Conservation (phyloP, 1,140 invertebrate genomes). For the Magallana ariakensis region DNA sequence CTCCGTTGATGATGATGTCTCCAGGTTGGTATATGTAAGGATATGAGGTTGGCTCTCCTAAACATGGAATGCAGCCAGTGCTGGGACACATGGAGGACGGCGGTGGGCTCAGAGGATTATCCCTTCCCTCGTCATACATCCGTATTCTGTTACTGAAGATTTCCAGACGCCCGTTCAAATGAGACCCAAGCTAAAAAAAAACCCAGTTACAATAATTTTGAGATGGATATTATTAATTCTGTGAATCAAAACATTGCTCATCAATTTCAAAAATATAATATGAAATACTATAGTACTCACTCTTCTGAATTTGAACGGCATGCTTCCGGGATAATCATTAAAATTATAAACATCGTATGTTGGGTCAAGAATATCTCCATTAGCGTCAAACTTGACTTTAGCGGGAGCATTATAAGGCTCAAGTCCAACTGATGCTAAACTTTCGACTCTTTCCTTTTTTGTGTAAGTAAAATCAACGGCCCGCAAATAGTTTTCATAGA, state of each 20-base stretch:
- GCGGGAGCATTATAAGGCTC: constrained; percentile 76
- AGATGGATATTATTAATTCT: too few species aligned
- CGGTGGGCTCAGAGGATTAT: constrained; percentile 48
- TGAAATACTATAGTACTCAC: constrained; percentile 53
- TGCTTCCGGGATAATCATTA: constrained; percentile 66
- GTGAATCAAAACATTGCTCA: too few species aligned
- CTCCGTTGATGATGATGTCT: constrained; percentile 72
- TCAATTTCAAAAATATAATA: too few species aligned
- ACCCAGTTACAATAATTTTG: neutral
- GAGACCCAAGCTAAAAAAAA: constrained; percentile 68
- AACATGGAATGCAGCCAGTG: constrained; percentile 64
- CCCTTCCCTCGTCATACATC: constrained; percentile 69
- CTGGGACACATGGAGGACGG: constrained; percentile 67
- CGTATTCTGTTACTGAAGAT: constrained; percentile 60
- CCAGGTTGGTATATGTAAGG: constrained; percentile 69
- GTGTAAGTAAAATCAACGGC: constrained; percentile 77
- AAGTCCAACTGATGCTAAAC: constrained; percentile 77
- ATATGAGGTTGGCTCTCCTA: constrained; percentile 54
- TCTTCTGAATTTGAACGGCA: constrained; percentile 67
- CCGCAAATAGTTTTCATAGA: constrained; percentile 77
- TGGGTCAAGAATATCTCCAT: constrained; percentile 72
- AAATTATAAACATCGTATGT: constrained; percentile 75
- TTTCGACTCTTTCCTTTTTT: constrained; percentile 70
- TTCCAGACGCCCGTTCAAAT: constrained; percentile 62
- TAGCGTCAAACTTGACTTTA: constrained; percentile 74